Conservation (phyloP, 1,140 invertebrate species). For the Lucilia sericata region DNA sequence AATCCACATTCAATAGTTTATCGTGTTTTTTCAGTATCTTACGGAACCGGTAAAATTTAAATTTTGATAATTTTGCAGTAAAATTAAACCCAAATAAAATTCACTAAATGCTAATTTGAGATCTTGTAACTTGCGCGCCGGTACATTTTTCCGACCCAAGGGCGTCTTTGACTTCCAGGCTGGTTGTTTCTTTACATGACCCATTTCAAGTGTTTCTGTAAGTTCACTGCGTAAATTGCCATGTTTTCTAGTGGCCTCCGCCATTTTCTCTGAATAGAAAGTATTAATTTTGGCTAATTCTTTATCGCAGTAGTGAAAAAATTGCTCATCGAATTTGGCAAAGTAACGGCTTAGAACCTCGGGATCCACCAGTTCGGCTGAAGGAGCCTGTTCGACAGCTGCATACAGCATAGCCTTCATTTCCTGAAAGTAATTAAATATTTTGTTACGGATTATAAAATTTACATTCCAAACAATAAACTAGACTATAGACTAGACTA, state of each 20-base stretch:
- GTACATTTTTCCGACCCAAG: constrained; percentile 70
- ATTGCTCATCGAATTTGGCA: constrained; percentile 86
- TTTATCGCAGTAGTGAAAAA: constrained; percentile 87
- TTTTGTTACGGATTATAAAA: neutral
- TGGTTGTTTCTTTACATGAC: constrained; percentile 64
- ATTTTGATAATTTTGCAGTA: constrained; percentile 81
- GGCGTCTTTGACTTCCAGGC: constrained; percentile 71
- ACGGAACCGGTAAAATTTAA: constrained; percentile 90
- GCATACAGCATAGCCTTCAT: constrained; percentile 82
- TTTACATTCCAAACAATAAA: too few relatives aligned
- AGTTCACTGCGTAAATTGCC: constrained; percentile 81
- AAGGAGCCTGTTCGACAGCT: constrained; percentile 79
- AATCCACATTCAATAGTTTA: constrained; percentile 76
- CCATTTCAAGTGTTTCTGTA: constrained; percentile 69
- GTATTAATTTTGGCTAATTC: constrained; percentile 90
- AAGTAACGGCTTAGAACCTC: constrained; percentile 79
- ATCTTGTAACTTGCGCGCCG: constrained; percentile 81
- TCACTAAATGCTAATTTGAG: constrained; percentile 92
- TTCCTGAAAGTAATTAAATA: constrained; percentile 70
- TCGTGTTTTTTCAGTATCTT: constrained; percentile 97
- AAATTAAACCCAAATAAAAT: constrained; percentile 90
- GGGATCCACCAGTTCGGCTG: constrained; percentile 76
- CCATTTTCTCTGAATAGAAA: constrained; percentile 90
- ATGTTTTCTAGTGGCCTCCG: constrained; percentile 87
- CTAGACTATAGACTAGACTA: too few relatives aligned